Percentiles rank a stretch among this genome's conserved stretches.
Evolutionary conservation across 2,888 invertebrate species (phyloP).

Genomic region (Xestia c-nigrum): DNA sequence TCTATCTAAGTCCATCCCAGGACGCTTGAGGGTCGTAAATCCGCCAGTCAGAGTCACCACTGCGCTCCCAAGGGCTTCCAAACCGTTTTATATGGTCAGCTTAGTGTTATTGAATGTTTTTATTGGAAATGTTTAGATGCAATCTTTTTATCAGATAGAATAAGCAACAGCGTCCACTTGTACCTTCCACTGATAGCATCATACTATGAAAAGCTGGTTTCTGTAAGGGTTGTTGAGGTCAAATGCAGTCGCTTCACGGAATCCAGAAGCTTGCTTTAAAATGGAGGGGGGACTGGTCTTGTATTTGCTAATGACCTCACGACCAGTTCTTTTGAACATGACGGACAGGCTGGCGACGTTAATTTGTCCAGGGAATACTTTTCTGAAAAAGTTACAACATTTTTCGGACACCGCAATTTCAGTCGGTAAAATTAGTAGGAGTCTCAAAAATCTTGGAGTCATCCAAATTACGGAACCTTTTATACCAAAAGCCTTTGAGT

Average conservation of each 20-base stretch:
- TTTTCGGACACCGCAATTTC: slow-evolving; percentile 6
- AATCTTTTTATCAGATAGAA: slow-evolving; percentile 57
- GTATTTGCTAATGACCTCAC: slow-evolving; percentile 46
- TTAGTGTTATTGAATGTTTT: slow-evolving; percentile 68
- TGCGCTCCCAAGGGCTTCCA: slow-evolving; percentile 67
- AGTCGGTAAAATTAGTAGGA: background rate
- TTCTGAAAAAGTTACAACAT: slow-evolving; percentile 30
- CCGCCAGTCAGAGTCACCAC: slow-evolving; percentile 75
- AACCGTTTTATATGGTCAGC: slow-evolving; percentile 67
- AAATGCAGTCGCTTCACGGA: slow-evolving; percentile 47
- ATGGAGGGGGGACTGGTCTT: slow-evolving; percentile 48
- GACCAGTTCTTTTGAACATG: slow-evolving; percentile 42
- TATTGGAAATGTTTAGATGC: slow-evolving; percentile 49
- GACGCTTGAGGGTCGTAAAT: slow-evolving; percentile 76
- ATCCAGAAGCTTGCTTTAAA: slow-evolving; percentile 50
- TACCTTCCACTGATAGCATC: slow-evolving; percentile 48
- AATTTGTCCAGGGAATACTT: slow-evolving; percentile 32
- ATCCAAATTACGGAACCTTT: background rate
- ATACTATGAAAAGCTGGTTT: slow-evolving; percentile 53
- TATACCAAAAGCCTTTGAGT: background rate
- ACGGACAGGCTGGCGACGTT: slow-evolving; percentile 17
- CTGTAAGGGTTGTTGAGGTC: slow-evolving; percentile 51
- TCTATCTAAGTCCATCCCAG: slow-evolving; percentile 78
- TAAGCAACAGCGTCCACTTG: slow-evolving; percentile 33
- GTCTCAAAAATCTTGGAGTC: background rate